Conservation (phyloP, 2,888 invertebrate species). For the Agriotes lineatus region DNA sequence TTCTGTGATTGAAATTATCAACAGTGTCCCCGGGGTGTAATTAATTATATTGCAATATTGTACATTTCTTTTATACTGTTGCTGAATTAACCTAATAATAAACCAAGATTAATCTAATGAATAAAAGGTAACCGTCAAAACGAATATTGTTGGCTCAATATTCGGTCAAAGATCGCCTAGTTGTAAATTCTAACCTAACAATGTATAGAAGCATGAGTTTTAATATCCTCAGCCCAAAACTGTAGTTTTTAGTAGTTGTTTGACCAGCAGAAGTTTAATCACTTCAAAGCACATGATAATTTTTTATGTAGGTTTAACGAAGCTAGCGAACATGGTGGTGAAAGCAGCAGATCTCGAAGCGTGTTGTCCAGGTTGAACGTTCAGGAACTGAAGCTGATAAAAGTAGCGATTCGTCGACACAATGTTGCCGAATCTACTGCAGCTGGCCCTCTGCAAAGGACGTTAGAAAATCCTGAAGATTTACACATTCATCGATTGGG, state of each 20-base stretch:
- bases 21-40: not conserved
- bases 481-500: slow-evolving; percentile 21
- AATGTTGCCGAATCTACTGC: slow-evolving; percentile 16
- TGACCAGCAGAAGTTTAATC: no score
- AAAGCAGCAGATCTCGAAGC: not conserved
- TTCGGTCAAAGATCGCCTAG: no score
- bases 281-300: no score
- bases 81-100: not conserved
- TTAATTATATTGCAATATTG: not conserved
- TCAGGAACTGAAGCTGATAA: slow-evolving; percentile 27
- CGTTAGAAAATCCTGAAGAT: slow-evolving; percentile 12
- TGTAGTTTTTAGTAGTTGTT: no score
- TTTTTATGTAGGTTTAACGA: slow-evolving; percentile 35
- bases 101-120: no score
- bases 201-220: no score
- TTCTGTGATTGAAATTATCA: not conserved
- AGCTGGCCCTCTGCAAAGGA: not conserved
- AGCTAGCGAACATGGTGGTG: slow-evolving; percentile 18
- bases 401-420: slow-evolving; percentile 19
- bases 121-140: not conserved
- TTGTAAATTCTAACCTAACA: no score
- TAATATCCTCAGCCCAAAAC: no score
- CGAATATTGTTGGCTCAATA: not conserved
- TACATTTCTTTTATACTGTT: not conserved
- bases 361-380: slow-evolving; percentile 9